Conservation (phyloP, 2,113 vertebrate genomes). For the Cyprinodon tularosa region DNA sequence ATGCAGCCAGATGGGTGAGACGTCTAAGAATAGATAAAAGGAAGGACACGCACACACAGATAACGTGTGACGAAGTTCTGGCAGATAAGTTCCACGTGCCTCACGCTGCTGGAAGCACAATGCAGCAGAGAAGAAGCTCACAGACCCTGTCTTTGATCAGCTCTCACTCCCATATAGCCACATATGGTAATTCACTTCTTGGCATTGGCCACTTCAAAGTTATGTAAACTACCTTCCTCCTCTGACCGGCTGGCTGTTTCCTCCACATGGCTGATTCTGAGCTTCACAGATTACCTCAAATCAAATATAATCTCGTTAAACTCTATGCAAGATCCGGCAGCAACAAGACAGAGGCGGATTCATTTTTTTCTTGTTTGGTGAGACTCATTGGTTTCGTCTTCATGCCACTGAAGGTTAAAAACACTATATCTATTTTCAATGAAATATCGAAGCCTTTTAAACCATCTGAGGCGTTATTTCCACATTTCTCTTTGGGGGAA, state of each 20-base stretch:
- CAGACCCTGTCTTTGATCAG: slow-evolving; percentile 57
- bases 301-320: slow-evolving; percentile 17
- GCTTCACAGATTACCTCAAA: slow-evolving; percentile 24
- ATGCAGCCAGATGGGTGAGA: slow-evolving; percentile 54
- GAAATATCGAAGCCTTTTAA: slow-evolving; percentile 1
- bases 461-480: slow-evolving; percentile 21
- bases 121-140: slow-evolving; percentile 7
- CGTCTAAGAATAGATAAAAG: slow-evolving; percentile 72
- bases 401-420: neutral
- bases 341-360: neutral
- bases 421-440: neutral
- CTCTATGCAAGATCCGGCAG: neutral
- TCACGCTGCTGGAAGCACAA: slow-evolving; percentile 39
- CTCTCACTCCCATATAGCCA: slow-evolving; percentile 63
- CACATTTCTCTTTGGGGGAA: neutral
- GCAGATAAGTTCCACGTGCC: slow-evolving; percentile 50
- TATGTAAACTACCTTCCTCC: slow-evolving; percentile 48
- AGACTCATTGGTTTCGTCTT: neutral
- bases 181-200: slow-evolving; percentile 70
- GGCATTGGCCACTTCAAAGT: slow-evolving; percentile 67
- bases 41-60: slow-evolving; percentile 42
- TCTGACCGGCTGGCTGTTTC: slow-evolving; percentile 38
- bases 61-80: slow-evolving; percentile 64
- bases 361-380: neutral
- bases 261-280: slow-evolving; percentile 25